A percentile compares a stretch with the other conserved stretches of the same genome.
phyloP scores from a whole-genome alignment of 2,888 invertebrate species.

The Harpagoxenus sublaevis region DNA sequence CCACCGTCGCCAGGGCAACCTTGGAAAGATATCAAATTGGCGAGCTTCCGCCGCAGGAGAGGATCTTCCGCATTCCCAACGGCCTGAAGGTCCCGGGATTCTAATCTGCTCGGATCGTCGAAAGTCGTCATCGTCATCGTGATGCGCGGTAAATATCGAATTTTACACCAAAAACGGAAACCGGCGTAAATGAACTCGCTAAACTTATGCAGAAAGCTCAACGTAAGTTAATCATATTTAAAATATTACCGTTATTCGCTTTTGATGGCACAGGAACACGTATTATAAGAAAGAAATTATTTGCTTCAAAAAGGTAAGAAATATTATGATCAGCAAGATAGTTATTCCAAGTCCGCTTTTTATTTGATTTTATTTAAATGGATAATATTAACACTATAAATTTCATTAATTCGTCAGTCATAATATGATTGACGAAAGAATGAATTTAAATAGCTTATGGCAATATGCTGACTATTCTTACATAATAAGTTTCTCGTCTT shows the following conservation, averaged over 20 bases:
- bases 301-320: not conserved
- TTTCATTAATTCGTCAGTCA: not conserved
- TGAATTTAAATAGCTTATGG: not conserved
- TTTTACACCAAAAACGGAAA: not conserved
- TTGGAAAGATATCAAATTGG: constrained; percentile 92
- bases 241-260: not conserved
- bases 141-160: not conserved
- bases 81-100: constrained; percentile 86
- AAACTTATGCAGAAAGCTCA: not conserved
- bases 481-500: not conserved
- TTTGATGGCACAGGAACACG: not conserved
- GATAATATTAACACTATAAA: not conserved
- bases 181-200: not conserved
- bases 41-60: constrained; percentile 91
- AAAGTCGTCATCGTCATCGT: not conserved
- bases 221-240: not conserved
- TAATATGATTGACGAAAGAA: not conserved
- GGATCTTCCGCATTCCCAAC: constrained; percentile 90
- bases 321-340: not conserved
- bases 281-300: not conserved
- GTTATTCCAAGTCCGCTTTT: not conserved
- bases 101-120: constrained; percentile 1
- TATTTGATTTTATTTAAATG: not conserved
- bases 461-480: not conserved
- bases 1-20: constrained; percentile 89